Evolutionary conservation across 2,797 vertebrate genomes (phyloP).

Genomic region (Eupleurogrammus muticus): DNA sequence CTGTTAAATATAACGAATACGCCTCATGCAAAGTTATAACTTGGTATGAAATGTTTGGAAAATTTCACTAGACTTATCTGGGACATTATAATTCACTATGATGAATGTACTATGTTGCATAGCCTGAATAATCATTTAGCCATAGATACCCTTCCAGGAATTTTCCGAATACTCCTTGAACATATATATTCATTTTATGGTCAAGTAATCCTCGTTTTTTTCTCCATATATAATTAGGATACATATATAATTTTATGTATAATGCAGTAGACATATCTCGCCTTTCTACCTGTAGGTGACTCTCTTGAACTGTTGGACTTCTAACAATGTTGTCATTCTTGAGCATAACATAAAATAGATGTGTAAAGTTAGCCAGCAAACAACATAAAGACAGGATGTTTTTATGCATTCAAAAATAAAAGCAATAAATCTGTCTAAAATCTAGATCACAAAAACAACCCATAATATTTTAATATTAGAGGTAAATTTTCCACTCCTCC

Average conservation of each 20-base stretch:
- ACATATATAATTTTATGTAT: neutral
- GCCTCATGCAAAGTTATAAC: too few species aligned
- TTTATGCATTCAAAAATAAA: slow-evolving; percentile 27
- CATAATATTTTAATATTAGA: too few species aligned
- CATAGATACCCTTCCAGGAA: too few species aligned
- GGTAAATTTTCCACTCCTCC: too few species aligned
- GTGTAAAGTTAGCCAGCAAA: slow-evolving; percentile 1
- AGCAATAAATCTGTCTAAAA: neutral
- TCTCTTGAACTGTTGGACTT: slow-evolving; percentile 51
- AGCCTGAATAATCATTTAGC: too few species aligned
- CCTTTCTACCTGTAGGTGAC: slow-evolving; percentile 56
- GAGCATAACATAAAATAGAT: neutral
- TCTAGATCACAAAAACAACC: too few species aligned
- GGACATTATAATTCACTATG: too few species aligned
- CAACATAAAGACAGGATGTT: slow-evolving; percentile 14
- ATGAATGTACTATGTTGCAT: too few species aligned
- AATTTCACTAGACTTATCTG: too few species aligned
- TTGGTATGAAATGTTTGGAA: too few species aligned
- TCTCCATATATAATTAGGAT: neutral
- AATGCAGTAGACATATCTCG: neutral
- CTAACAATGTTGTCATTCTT: slow-evolving; percentile 39
- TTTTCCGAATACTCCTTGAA: too few species aligned
- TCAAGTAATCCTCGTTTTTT: neutral
- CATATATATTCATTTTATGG: neutral
- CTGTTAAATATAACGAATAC: too few species aligned